Evolutionary conservation across 2,888 invertebrate genomes (phyloP).

Genomic region (Leucophenga montana): DNA sequence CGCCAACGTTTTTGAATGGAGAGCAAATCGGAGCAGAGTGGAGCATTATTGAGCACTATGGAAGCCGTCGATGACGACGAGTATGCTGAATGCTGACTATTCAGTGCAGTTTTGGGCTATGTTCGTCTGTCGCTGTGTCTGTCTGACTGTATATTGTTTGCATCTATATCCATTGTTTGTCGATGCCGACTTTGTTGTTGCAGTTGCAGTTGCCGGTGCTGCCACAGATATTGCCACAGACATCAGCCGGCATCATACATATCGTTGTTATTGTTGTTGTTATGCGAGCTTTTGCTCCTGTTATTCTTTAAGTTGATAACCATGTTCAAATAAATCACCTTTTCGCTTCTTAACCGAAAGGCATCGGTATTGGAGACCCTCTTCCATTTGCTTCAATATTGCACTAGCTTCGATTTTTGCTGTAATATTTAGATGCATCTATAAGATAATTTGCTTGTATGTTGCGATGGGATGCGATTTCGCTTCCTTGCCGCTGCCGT

Average conservation of each 20-base stretch:
- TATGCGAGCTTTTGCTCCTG: conserved; percentile 63
- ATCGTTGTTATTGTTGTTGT: conserved; percentile 32
- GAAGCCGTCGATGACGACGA: no score
- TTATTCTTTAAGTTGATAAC: conserved; percentile 72
- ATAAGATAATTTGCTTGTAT: conserved; percentile 56
- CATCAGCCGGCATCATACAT: conserved; percentile 5
- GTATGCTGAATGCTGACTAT: not conserved
- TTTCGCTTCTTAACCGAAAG: conserved; percentile 67
- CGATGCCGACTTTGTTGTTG: conserved; percentile 35
- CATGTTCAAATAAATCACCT: conserved; percentile 73
- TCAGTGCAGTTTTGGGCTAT: conserved; percentile 50
- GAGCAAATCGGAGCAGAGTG: not conserved
- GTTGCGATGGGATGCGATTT: conserved; percentile 41
- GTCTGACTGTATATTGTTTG: conserved; percentile 28
- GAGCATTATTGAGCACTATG: not conserved
- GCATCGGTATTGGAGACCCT: conserved; percentile 37
- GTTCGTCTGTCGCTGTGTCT: conserved; percentile 63
- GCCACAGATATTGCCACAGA: conserved; percentile 33
- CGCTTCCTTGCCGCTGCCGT: conserved; percentile 28
- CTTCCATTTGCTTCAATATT: conserved; percentile 25
- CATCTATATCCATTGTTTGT: conserved; percentile 30
- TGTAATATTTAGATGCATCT: conserved; percentile 67
- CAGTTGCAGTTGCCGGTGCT: conserved; percentile 46
- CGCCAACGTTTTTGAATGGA: conserved; percentile 10
- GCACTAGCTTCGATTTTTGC: conserved; percentile 46